phyloP scores from a whole-genome alignment of 2,113 vertebrate genomes.

The Rhinolophus ferrumequinum region DNA sequence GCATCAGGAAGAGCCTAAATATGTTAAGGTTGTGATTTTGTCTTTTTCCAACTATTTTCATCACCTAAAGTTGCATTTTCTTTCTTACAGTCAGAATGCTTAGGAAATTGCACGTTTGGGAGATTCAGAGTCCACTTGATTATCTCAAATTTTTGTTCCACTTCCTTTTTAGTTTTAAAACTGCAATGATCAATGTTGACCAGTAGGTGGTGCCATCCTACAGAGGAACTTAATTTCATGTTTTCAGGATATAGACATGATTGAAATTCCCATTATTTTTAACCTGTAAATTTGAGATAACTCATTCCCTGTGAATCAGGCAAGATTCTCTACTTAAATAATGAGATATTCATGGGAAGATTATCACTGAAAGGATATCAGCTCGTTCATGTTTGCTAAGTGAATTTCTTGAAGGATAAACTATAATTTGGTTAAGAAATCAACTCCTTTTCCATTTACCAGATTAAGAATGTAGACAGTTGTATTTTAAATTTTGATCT shows the following conservation, averaged over 20 bases:
- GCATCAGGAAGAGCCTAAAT: neutral
- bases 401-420: neutral
- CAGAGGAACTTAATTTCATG: neutral
- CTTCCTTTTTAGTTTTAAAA: neutral
- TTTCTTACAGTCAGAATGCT: neutral
- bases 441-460: neutral
- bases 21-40: neutral
- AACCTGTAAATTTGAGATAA: neutral
- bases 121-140: neutral
- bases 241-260: fast-evolving
- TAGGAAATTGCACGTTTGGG: neutral
- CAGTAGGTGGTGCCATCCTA: slow-evolving; percentile 29
- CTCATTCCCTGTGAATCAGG: neutral
- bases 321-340: neutral
- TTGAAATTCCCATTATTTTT: neutral
- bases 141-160: neutral
- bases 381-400: neutral
- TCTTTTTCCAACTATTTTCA: neutral
- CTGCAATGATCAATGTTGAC: neutral
- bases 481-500: slow-evolving; percentile 1
- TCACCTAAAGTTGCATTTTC: neutral
- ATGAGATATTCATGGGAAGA: neutral
- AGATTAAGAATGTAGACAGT: neutral
- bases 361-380: neutral
- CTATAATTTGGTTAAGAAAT: neutral